Evolutionary conservation across 1,140 invertebrate genomes (phyloP).

Genomic region (Euwallacea similis): DNA sequence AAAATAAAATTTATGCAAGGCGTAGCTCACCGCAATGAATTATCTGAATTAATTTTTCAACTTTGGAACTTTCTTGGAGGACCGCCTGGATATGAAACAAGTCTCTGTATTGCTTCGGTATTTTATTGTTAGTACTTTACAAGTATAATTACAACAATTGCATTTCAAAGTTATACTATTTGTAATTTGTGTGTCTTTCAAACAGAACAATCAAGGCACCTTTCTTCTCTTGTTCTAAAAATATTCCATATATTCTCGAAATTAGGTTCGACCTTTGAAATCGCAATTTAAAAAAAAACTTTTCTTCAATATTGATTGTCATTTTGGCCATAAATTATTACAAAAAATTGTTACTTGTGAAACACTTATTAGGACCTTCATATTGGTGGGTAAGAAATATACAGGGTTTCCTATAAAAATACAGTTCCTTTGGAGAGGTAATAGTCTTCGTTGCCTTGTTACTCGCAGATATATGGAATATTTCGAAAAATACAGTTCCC

Average conservation of each 20-base stretch:
- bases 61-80: no score
- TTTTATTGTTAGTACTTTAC: slow-evolving; percentile 47
- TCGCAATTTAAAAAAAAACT: no score
- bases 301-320: background rate
- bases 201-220: slow-evolving; percentile 53
- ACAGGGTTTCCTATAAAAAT: background rate
- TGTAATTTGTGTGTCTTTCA: slow-evolving; percentile 45
- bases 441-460: slow-evolving; percentile 20
- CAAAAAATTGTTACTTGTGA: background rate
- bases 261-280: no score
- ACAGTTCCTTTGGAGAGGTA: slow-evolving; percentile 11
- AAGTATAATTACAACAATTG: slow-evolving; percentile 51
- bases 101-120: slow-evolving; percentile 21
- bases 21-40: no score
- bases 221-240: slow-evolving; percentile 41
- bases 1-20: no score
- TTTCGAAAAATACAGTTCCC: slow-evolving; percentile 25
- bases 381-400: background rate
- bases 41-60: no score
- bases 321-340: no score
- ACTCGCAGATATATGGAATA: slow-evolving; percentile 21
- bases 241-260: slow-evolving; percentile 36
- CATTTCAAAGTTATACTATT: slow-evolving; percentile 46
- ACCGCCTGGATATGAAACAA: no score
- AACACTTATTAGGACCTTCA: background rate